Base-by-base conservation (phyloP, 1,140 invertebrate species). In the Pissodes strobi region DNA sequence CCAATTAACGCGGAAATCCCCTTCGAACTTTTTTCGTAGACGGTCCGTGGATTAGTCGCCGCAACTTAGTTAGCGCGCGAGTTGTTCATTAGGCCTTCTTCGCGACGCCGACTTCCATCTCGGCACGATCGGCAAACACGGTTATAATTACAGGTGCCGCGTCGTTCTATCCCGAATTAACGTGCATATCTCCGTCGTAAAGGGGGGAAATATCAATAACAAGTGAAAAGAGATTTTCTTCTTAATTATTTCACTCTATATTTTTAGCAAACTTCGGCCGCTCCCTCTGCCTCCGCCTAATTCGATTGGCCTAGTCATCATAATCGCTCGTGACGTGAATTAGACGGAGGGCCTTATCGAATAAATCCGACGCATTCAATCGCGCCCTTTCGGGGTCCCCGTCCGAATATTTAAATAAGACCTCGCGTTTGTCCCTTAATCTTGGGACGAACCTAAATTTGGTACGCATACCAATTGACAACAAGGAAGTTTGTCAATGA, bases 261-360 rank as follows among this genome's bases (percentile, higher is more conserved):
- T n/a, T n/a, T n/a, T n/a, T n/a, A n/a, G n/a, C n/a, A n/a, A n/a
- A n/a, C n/a, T n/a, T n/a, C n/a, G n/a, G n/a, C n/a, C n/a, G n/a
- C n/a, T n/a, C n/a, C n/a, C 30, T n/a, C 30, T 2, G 13, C 9
- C 30, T 37, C 13, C 13, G 1, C 41, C 41, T 43, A 43, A 43
- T 43, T 43, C 41, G n/a, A 43, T 43, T 43, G 41, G 41, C n/a
- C 41, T n/a, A 43, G 41, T 43, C 41, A 43, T 43, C 56, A 46
- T 58, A 58, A 58, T 58, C 41, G 39, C 41, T 46, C 56, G 56
- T 58, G 56, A 58, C 56, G 21, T 30, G 56, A 58, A 58, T 46
- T 58, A 43, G 39, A 58, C 34, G 41, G 27, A 58, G 56, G 56
- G 39, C 43, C 46, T 58, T 43, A 43, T 59, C 46, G 23, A 46